Conservation (phyloP, 2,113 vertebrate genomes). For the Odobenus rosmarus region DNA sequence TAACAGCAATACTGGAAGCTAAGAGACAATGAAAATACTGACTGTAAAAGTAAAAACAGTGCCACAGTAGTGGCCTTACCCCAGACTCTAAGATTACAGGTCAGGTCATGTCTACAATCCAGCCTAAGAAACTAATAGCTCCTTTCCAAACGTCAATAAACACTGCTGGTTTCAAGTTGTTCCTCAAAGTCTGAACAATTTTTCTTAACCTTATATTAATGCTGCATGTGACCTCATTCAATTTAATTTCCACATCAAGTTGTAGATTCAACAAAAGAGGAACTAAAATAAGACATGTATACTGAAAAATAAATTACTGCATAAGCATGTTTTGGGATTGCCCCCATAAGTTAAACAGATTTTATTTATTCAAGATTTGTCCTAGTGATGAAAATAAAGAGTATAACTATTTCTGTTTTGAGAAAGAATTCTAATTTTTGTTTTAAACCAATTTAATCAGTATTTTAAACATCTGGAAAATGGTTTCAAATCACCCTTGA, state of each 20-base stretch:
- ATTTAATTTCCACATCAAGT: background rate
- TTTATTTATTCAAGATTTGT: background rate
- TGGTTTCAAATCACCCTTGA: background rate
- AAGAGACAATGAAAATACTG: background rate
- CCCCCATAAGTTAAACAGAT: background rate
- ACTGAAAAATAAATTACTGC: background rate
- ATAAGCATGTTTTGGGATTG: background rate
- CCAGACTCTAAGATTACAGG: background rate
- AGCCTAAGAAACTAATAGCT: background rate
- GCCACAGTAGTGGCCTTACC: background rate
- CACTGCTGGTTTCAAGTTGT: background rate
- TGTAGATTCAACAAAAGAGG: background rate
- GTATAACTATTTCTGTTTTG: background rate
- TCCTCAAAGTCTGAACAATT: background rate
- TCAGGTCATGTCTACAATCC: background rate
- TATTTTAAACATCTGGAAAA: background rate
- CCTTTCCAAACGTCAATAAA: constrained; percentile 27
- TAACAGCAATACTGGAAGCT: background rate
- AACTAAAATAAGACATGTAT: background rate
- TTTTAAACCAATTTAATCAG: background rate
- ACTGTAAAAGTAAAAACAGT: background rate
- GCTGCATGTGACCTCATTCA: background rate
- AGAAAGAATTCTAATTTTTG: background rate
- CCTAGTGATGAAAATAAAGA: constrained; percentile 2
- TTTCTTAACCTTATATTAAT: background rate